These are phyloP conservation scores for Tineola bisselliella DNA, from an alignment of 2,888 invertebrate species.

Conservation along the genomic window DNA sequence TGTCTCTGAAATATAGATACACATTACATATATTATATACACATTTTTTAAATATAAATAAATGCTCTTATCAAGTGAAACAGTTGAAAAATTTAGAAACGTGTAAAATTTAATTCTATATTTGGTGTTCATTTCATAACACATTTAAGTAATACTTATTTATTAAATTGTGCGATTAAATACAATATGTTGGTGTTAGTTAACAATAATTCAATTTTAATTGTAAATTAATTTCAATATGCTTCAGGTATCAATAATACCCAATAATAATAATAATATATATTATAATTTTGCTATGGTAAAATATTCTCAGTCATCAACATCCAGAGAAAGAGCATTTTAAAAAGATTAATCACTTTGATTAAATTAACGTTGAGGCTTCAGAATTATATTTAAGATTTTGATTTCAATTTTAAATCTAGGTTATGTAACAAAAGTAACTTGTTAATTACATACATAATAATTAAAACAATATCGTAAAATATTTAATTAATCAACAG, in stretches of 20 bases:
- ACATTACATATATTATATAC: background rate
- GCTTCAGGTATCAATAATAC: background rate
- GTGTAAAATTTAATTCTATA: background rate
- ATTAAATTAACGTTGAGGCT: background rate
- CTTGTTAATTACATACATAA: conserved; percentile 1
- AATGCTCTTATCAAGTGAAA: conserved; percentile 8
- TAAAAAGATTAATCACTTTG: background rate
- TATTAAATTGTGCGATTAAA: background rate
- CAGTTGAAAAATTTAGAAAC: background rate
- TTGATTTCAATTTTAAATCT: background rate
- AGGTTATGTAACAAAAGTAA: background rate
- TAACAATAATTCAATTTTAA: background rate
- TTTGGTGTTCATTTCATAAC: background rate
- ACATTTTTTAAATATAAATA: background rate
- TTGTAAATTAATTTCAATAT: background rate
- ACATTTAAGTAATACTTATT: background rate
- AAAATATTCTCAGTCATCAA: background rate
- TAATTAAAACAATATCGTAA: conserved; percentile 12
- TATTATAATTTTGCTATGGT: background rate
- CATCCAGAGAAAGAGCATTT: background rate
- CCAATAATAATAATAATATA: background rate
- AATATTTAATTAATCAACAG: conserved; percentile 7
- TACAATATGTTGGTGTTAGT: background rate
- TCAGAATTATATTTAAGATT: background rate
- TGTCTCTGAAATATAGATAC: conserved; percentile 6